These are phyloP conservation scores for Corythornis madagascariensis DNA, from an alignment of 2,113 vertebrate species.

Conservation along the genomic window DNA sequence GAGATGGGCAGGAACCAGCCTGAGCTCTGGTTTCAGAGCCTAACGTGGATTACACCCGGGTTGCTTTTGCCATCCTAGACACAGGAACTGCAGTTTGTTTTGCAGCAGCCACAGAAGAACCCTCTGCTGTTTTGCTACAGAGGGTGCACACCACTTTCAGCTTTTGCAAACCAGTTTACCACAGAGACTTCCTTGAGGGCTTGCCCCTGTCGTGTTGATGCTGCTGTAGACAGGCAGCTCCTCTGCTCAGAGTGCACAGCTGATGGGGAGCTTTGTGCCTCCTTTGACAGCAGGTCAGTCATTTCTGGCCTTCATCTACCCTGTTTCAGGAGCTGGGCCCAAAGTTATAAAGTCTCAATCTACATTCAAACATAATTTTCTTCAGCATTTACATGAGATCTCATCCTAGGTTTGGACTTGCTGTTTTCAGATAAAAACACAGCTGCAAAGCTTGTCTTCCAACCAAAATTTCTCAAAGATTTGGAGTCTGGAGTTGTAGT, in stretches of 20 bases:
- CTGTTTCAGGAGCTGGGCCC: background rate
- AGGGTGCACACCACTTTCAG: background rate
- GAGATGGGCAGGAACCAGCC: background rate
- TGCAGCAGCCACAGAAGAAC: background rate
- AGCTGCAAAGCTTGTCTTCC: background rate
- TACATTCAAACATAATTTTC: background rate
- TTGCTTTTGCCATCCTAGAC: background rate
- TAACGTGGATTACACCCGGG: background rate
- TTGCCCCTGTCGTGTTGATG: background rate
- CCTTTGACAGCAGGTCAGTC: background rate
- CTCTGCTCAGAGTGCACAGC: background rate
- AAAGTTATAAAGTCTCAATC: background rate
- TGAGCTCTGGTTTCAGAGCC: background rate
- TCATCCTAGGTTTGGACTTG: background rate
- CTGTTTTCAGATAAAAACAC: background rate
- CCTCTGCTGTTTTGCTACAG: background rate
- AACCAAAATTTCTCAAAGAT: background rate
- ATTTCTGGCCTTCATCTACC: background rate
- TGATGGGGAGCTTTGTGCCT: background rate
- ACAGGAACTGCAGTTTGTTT: constrained; percentile 28
- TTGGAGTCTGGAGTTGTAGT: background rate
- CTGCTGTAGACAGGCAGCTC: background rate
- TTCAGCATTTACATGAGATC: background rate
- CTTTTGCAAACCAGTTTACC: constrained; percentile 12
- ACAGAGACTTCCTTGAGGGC: background rate